These are phyloP conservation scores for Aphis gossypii DNA, from an alignment of 1,140 invertebrate genomes.

Conservation along the genomic window DNA sequence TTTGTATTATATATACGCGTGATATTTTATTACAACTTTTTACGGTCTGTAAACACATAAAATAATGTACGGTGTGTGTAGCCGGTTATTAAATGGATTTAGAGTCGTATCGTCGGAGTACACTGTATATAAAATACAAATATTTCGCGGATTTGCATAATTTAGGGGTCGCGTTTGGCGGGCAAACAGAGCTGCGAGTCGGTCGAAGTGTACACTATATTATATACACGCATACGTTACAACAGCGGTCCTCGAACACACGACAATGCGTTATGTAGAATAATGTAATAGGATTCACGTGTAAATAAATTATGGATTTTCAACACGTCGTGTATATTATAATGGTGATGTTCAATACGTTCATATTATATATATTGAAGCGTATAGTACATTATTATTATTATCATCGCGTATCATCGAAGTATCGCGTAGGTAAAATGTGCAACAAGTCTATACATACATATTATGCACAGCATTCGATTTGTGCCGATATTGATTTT, in stretches of 20 bases:
- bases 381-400: background rate
- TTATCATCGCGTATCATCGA: background rate
- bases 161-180: conserved; percentile 32
- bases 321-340: background rate
- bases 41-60: conserved; percentile 30
- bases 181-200: background rate
- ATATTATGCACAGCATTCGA: background rate
- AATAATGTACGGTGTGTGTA: background rate
- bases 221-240: background rate
- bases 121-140: background rate
- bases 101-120: background rate
- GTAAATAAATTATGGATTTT: conserved; percentile 34
- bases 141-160: conserved; percentile 31
- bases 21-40: conserved; percentile 37
- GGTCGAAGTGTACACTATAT: background rate
- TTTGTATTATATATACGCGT: background rate
- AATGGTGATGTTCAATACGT: background rate
- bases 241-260: background rate
- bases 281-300: conserved; percentile 1
- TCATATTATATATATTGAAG: background rate
- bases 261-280: background rate
- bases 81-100: conserved; percentile 4
- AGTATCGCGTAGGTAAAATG: background rate
- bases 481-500: background rate
- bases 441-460: background rate